These are phyloP conservation scores for Myotis brandtii DNA, from an alignment of 2,113 vertebrate genomes.

Conservation along the genomic window DNA sequence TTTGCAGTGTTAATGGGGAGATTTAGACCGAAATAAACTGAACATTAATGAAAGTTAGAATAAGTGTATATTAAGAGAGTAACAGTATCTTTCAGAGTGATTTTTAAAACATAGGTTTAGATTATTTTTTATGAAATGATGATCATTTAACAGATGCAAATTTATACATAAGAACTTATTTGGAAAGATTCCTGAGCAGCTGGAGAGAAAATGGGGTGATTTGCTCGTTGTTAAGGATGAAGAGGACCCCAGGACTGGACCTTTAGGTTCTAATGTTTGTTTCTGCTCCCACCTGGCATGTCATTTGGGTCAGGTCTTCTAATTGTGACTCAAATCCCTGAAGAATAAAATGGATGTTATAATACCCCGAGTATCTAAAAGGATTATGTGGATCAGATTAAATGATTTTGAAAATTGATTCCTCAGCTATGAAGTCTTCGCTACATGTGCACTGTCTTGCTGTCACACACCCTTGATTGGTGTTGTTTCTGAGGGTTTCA, in stretches of 20 bases:
- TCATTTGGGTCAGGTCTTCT: neutral
- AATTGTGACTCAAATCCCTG: neutral
- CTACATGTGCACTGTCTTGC: accelerated
- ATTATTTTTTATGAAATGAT: neutral
- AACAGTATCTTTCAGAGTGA: neutral
- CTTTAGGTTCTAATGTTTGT: neutral
- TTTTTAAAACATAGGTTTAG: neutral
- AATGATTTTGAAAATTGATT: neutral
- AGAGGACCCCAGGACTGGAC: neutral
- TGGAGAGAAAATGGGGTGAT: neutral
- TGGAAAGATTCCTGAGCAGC: neutral
- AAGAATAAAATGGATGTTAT: neutral
- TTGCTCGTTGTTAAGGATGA: neutral
- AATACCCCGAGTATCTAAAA: neutral
- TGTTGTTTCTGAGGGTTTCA: neutral
- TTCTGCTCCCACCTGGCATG: neutral
- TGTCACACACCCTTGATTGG: accelerated
- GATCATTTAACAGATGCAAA: neutral
- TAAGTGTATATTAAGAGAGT: neutral
- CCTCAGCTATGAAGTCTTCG: accelerated
- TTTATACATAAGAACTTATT: neutral
- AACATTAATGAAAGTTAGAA: neutral
- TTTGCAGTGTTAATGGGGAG: neutral
- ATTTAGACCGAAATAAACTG: neutral
- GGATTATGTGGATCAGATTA: neutral